These are phyloP conservation scores for Eucidaris tribuloides DNA, from an alignment of 35 echinoderm and acorn worm species.

Conservation along the genomic window DNA sequence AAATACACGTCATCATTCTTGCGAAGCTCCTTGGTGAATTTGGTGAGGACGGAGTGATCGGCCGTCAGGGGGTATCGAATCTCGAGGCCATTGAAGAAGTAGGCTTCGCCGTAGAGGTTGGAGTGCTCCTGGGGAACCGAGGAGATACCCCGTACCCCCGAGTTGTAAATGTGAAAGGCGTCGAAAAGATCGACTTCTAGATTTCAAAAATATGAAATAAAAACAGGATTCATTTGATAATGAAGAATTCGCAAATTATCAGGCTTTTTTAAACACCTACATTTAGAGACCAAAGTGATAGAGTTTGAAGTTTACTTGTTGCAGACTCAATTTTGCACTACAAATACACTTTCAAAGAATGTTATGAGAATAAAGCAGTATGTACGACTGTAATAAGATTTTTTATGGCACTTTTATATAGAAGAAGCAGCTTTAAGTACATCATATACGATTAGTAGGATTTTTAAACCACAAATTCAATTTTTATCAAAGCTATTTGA, in stretches of 20 bases:
- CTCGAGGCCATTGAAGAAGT: background rate
- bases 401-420: no score
- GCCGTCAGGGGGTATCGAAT: conserved; percentile 3
- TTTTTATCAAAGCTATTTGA: no score
- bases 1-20: conserved; percentile 18
- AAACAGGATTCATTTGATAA: background rate
- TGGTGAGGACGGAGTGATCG: background rate
- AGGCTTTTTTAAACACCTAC: background rate
- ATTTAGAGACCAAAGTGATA: background rate
- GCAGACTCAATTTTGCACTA: no score
- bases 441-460: no score
- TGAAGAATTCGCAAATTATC: background rate
- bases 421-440: no score
- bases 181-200: conserved; percentile 28
- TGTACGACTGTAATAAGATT: no score
- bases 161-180: conserved; percentile 1
- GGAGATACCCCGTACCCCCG: background rate
- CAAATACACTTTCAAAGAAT: no score
- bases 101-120: conserved; percentile 16
- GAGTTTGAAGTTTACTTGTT: no score
- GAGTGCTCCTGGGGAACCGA: conserved; percentile 7
- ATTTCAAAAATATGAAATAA: background rate
- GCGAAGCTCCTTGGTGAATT: conserved; percentile 8
- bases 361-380: no score
- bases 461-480: no score